Percentiles rank a stretch among this genome's conserved stretches.
These are phyloP conservation scores for Isoperla grammatica DNA, from an alignment of 2,888 invertebrate species.

Conservation along the genomic window DNA sequence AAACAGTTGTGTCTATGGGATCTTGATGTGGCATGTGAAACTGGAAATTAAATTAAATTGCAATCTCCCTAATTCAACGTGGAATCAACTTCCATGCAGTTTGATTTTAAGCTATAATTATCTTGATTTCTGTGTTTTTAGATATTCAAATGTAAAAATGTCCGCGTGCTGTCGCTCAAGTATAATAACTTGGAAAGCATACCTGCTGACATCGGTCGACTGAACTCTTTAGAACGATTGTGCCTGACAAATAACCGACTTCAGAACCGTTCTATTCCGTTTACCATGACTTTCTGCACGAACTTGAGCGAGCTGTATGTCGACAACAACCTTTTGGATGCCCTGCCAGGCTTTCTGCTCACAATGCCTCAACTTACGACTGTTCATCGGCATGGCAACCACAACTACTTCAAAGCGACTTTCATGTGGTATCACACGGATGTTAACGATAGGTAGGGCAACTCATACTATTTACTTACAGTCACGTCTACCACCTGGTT, in stretches of 20 bases:
- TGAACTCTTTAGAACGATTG: conserved; percentile 42
- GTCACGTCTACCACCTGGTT: too few species aligned
- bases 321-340: conserved; percentile 46
- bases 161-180: conserved; percentile 43
- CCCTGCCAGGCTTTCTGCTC: conserved; percentile 45
- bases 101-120: too few species aligned
- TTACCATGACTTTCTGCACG: conserved; percentile 43
- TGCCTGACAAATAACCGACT: conserved; percentile 45
- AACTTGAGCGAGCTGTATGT: conserved; percentile 41
- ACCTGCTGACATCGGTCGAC: conserved; percentile 44
- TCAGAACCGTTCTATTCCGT: conserved; percentile 44
- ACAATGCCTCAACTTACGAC: conserved; percentile 42
- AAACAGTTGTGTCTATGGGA: too few species aligned
- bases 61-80: too few species aligned
- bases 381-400: conserved; percentile 47
- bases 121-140: conserved; percentile 34
- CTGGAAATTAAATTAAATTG: too few species aligned
- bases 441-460: conserved; percentile 43
- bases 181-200: conserved; percentile 43
- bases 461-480: conserved; percentile 27
- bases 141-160: conserved; percentile 44
- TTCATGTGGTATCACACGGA: conserved; percentile 49
- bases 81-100: too few species aligned
- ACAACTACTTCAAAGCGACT: conserved; percentile 47
- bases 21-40: too few species aligned